phyloP scores from a whole-genome alignment of 2,113 vertebrate species.

The Bufo bufo region DNA sequence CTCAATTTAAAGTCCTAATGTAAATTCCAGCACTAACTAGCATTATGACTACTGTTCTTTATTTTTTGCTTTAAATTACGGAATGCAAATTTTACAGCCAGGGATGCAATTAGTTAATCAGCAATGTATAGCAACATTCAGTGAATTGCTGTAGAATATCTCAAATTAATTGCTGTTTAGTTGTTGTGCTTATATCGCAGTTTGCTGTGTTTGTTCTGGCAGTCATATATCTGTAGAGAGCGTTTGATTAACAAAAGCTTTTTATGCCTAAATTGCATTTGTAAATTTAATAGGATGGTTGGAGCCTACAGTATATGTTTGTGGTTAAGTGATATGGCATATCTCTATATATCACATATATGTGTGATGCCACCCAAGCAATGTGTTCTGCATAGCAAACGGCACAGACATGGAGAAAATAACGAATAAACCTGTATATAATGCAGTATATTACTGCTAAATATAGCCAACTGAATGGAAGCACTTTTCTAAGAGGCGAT shows the following conservation, averaged over 20 bases:
- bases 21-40: constrained; percentile 24
- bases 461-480: background rate
- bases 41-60: background rate
- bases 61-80: constrained; percentile 31
- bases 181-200: constrained; percentile 17
- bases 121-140: background rate
- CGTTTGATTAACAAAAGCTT: constrained; percentile 34
- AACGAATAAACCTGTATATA: background rate
- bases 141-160: constrained; percentile 7
- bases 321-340: background rate
- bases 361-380: background rate
- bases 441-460: constrained; percentile 13
- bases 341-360: background rate
- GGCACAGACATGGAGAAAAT: background rate
- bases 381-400: background rate
- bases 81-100: constrained; percentile 42
- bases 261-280: constrained; percentile 30
- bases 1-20: constrained; percentile 31
- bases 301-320: constrained; percentile 15
- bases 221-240: background rate
- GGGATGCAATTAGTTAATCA: constrained; percentile 42
- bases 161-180: constrained; percentile 35
- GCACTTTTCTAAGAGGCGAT: constrained; percentile 25
- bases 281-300: constrained; percentile 24
- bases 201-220: constrained; percentile 29